phyloP scores from a whole-genome alignment of 2,888 invertebrate species.

The Malthinus seriepunctatus region DNA sequence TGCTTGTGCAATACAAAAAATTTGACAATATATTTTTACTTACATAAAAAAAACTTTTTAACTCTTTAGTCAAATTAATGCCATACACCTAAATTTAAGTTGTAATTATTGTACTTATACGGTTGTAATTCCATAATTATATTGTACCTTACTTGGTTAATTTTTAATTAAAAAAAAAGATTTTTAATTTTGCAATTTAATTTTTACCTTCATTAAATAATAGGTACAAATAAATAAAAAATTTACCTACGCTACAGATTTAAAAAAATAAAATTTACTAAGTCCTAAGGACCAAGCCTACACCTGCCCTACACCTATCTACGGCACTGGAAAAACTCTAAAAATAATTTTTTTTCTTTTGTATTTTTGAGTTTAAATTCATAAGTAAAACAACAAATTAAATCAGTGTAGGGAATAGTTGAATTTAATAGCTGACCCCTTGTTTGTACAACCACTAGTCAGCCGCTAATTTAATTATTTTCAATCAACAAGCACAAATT shows the following conservation, averaged over 20 bases:
- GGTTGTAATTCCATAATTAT: background rate
- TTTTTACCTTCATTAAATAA: no score
- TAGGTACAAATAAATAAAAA: no score
- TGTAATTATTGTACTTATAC: slow-evolving; percentile 11
- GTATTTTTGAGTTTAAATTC: background rate
- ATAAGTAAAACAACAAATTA: slow-evolving; percentile 7
- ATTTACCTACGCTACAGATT: no score
- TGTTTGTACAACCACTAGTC: slow-evolving; percentile 53
- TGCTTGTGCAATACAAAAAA: slow-evolving; percentile 24
- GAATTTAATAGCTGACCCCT: slow-evolving; percentile 46
- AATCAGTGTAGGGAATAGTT: slow-evolving; percentile 18
- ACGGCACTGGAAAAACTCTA: no score
- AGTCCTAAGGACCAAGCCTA: no score
- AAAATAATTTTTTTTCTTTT: background rate
- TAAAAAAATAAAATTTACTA: no score
- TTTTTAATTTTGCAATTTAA: no score
- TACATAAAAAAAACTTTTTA: slow-evolving; percentile 18
- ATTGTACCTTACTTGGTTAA: background rate
- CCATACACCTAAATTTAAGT: slow-evolving; percentile 13
- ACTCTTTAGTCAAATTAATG: slow-evolving; percentile 12
- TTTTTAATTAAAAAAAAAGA: no score
- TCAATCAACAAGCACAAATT: slow-evolving; percentile 52
- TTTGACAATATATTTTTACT: slow-evolving; percentile 25
- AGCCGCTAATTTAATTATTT: slow-evolving; percentile 53
- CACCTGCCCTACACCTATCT: no score